Conservation (phyloP, 1,140 invertebrate species). For the Coelopa frigida region DNA sequence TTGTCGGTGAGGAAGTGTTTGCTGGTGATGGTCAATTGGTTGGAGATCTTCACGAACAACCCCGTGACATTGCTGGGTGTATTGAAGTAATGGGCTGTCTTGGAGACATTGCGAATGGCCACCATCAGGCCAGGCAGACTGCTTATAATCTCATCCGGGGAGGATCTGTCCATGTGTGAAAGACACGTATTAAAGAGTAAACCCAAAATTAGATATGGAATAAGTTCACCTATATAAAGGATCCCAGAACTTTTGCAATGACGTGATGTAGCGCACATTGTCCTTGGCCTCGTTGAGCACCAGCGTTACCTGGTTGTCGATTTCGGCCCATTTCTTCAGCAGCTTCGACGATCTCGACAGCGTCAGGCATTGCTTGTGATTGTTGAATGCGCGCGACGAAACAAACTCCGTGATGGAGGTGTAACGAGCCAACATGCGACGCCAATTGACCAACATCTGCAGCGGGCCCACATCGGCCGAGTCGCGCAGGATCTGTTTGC, state of each 20-base stretch:
- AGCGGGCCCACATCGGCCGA: conserved; percentile 70
- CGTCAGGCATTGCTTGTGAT: conserved; percentile 60
- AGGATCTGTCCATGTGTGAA: too few relatives aligned
- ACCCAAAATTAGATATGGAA: not conserved
- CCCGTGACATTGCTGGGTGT: conserved; percentile 71
- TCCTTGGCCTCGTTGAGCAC: conserved; percentile 76
- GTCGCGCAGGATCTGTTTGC: conserved; percentile 69
- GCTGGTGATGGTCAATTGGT: conserved; percentile 67
- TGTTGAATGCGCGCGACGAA: conserved; percentile 55
- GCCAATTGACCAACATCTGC: conserved; percentile 76
- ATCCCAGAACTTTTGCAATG: conserved; percentile 77
- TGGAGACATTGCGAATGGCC: conserved; percentile 71
- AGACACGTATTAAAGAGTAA: not conserved
- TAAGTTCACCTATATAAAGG: conserved; percentile 57
- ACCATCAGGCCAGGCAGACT: conserved; percentile 65
- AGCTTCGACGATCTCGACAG: conserved; percentile 61
- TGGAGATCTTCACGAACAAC: conserved; percentile 71
- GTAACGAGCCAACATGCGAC: conserved; percentile 67
- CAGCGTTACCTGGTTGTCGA: conserved; percentile 64
- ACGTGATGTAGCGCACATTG: conserved; percentile 82
- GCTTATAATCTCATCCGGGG: conserved; percentile 61
- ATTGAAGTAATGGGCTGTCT: conserved; percentile 79
- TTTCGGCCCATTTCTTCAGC: conserved; percentile 69
- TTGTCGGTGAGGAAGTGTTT: conserved; percentile 61
- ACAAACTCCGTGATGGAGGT: conserved; percentile 74